These are phyloP conservation scores for Drosophila erecta DNA, from an alignment of 1,140 invertebrate species.

Conservation along the genomic window DNA sequence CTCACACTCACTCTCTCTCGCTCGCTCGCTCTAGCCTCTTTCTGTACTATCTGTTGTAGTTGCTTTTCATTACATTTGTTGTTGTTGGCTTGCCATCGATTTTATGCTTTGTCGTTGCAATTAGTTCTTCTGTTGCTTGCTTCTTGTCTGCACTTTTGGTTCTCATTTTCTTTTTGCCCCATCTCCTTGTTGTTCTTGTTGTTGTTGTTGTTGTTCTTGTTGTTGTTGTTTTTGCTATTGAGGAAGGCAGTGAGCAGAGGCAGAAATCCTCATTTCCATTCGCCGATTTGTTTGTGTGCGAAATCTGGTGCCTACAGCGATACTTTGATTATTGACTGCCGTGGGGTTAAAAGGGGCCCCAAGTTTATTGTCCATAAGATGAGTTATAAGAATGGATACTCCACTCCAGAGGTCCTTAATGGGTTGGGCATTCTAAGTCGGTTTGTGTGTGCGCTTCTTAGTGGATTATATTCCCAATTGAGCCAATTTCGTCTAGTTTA, in stretches of 20 bases:
- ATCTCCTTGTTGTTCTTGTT: conserved; percentile 26
- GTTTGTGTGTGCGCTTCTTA: background rate
- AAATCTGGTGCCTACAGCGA: conserved; percentile 48
- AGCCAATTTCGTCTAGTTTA: too few species aligned
- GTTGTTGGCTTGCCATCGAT: conserved; percentile 77
- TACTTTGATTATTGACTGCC: conserved; percentile 50
- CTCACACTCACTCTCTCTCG: conserved; percentile 27
- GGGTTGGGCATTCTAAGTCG: background rate
- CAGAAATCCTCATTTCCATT: conserved; percentile 6
- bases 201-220: conserved; percentile 7
- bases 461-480: conserved; percentile 1
- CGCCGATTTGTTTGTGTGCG: conserved; percentile 37
- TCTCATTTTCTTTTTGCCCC: conserved; percentile 34
- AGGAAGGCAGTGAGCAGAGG: conserved; percentile 17
- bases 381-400: conserved; percentile 18
- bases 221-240: conserved; percentile 30
- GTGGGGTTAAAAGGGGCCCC: conserved; percentile 4
- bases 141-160: conserved; percentile 61
- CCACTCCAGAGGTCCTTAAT: background rate
- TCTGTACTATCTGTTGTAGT: conserved; percentile 48
- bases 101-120: conserved; percentile 81
- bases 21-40: background rate
- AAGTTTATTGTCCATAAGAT: conserved; percentile 30
- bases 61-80: conserved; percentile 52
- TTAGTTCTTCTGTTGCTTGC: conserved; percentile 71